Base-by-base conservation (phyloP, 1,140 invertebrate species). In the Thaumatotibia leucotreta region DNA sequence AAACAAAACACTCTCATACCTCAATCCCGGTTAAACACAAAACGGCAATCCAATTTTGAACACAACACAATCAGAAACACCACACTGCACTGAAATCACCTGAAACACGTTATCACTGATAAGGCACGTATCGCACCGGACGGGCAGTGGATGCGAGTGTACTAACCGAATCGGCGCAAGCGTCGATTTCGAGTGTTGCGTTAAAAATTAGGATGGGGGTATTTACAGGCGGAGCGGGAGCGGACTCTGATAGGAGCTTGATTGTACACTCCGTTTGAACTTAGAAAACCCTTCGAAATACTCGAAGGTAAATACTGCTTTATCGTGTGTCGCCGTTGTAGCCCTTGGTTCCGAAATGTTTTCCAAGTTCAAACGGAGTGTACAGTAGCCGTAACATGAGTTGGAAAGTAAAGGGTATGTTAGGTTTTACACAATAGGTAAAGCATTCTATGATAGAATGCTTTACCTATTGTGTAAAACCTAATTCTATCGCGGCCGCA, bases 181-280 rank as follows among this genome's bases (percentile, higher is more conserved):
- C n/a, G 52, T 58, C 9, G 52, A 58, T 14, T 27, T 58, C 11
- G 52, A 58, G 50, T 20, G 39, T 58, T 58, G 52, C 52, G 52
- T 58, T 27, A 58, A 29, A 29, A 29, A 49, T 54, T 24, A 27
- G 24, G 52, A 58, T 27, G 24, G 23, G 50, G 52, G 52, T 14
- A 1, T n/a, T n/a, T 23, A 3, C 22, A 14, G 23, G 50, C 50
- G 50, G 27, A 58, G 52, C 52, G 52, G 52, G 6, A 45, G 39
- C 39, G 35, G n/a, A 39, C 0, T 4, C 14, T 11, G 33, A 14
- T 35, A 35, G 32, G n/a, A n/a, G n/a, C n/a, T n/a, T n/a, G n/a
- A n/a, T n/a, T n/a, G n/a, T n/a, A n/a, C n/a, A n/a, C n/a, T n/a
- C n/a, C n/a, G n/a, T n/a, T n/a, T n/a, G n/a, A n/a, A n/a, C n/a